Conservation (phyloP, 2,888 invertebrate genomes). For the Drosophila pseudotalamancana region DNA sequence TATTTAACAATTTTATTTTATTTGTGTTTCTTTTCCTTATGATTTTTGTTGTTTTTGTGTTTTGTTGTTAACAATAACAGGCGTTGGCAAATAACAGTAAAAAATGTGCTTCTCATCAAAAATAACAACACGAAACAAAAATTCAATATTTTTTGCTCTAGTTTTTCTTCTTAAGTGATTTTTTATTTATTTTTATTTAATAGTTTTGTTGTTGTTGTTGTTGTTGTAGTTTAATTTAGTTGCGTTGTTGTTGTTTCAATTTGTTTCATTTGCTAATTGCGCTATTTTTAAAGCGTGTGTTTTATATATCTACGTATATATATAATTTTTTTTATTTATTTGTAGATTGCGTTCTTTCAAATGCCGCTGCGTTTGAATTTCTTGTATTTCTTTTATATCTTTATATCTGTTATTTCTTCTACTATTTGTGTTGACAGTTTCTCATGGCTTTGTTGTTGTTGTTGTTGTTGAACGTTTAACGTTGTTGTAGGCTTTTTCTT, state of each 20-base stretch:
- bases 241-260: slow-evolving; percentile 34
- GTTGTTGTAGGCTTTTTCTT: slow-evolving; percentile 36
- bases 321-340: slow-evolving; percentile 16
- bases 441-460: slow-evolving; percentile 26
- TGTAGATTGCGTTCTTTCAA: slow-evolving; percentile 42
- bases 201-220: slow-evolving; percentile 28
- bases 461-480: slow-evolving; percentile 65
- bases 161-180: slow-evolving; percentile 7
- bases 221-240: slow-evolving; percentile 28
- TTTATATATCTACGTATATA: not conserved
- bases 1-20: slow-evolving; percentile 75
- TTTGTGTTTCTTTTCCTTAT: slow-evolving; percentile 24
- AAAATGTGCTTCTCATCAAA: slow-evolving; percentile 23
- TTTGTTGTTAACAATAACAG: slow-evolving; percentile 61
- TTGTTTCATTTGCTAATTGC: slow-evolving; percentile 70
- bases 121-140: slow-evolving; percentile 41
- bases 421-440: slow-evolving; percentile 62
- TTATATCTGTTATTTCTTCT: slow-evolving; percentile 5
- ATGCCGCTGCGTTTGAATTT: slow-evolving; percentile 58
- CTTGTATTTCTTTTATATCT: slow-evolving; percentile 3
- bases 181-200: slow-evolving; percentile 41
- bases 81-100: slow-evolving; percentile 51
- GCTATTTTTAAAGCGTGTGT: slow-evolving; percentile 63
- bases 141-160: slow-evolving; percentile 16
- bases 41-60: slow-evolving; percentile 31